Base-by-base conservation (phyloP, 2,888 invertebrate genomes). In the Odontothrips loti region DNA sequence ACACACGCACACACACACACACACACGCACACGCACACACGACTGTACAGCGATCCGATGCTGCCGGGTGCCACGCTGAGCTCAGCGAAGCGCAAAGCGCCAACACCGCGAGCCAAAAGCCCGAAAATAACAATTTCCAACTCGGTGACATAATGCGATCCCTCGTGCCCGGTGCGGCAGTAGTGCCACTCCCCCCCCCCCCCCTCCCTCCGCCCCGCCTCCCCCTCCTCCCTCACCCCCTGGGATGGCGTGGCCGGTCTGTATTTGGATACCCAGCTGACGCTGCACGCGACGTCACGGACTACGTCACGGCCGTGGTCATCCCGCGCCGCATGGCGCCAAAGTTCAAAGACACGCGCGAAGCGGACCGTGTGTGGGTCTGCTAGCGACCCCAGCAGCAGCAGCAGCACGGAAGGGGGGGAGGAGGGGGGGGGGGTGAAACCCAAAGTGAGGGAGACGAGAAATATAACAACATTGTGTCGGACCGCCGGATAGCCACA, bases 371-470 rank as follows among this genome's bases (percentile, higher is more conserved):
- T 43, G 34, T 43, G 34, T 43, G 34, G 34, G 34, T 43, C n/a
- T n/a, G n/a, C n/a, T n/a, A n/a, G n/a, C n/a, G n/a, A n/a, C n/a
- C n/a, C n/a, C 51, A 51, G 51, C 51, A 17, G 51, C 51, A 51
- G 15, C 17, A 6, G 51, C 51, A 51, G 6, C 6, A 51, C 1
- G 34, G 23, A 12, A 82, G 82, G n/a, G 58, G 82, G 82, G 82
- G 80, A 43, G 29, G 75, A 81, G 80, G 81, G 83, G 83, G 58
- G n/a, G 58, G n/a, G 58, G n/a, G 58, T 6, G 58, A 17, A 58
- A 81, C 84, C 84, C 85, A 83, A 86, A 83, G 63, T 79, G 75
- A 81, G 82, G 80, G 80, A 80, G 80, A 6, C 34, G 34, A 43
- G 34, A 43, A 43, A 6, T 43, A 43, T 43, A 81, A 27, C 79